These are phyloP conservation scores for Holothuria glaberrima DNA, from an alignment of 35 echinoderm and acorn worm genomes.

Conservation along the genomic window DNA sequence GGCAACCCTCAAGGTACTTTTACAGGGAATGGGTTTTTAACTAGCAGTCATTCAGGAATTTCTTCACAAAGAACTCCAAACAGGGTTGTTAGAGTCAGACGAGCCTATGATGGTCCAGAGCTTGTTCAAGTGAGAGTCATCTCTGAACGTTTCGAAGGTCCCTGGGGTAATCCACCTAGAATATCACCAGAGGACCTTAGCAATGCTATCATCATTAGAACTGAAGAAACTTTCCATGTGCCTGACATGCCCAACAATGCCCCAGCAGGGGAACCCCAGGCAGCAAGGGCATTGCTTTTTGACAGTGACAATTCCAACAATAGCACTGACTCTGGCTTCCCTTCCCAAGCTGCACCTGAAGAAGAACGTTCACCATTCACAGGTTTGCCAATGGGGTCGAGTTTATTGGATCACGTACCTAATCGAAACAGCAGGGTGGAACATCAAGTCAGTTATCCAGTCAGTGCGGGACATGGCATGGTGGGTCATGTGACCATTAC, in stretches of 20 bases:
- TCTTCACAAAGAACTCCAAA: conserved; percentile 21
- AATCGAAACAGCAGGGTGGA: conserved; percentile 19
- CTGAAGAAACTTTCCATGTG: conserved; percentile 50
- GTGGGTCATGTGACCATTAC: conserved; percentile 42
- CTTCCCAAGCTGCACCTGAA: not conserved
- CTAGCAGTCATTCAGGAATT: conserved; percentile 13
- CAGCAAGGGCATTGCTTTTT: conserved; percentile 41
- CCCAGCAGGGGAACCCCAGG: not conserved
- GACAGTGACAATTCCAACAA: conserved; percentile 15
- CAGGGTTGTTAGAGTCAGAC: conserved; percentile 28
- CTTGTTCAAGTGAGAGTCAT: conserved; percentile 49
- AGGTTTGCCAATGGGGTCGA: conserved; percentile 39
- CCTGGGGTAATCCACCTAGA: not conserved
- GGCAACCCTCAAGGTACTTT: not conserved
- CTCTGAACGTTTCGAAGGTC: conserved; percentile 36
- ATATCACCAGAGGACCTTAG: conserved; percentile 40
- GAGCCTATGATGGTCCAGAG: conserved; percentile 36
- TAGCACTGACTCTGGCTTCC: not conserved
- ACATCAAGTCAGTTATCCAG: conserved; percentile 47
- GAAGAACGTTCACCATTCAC: conserved; percentile 40
- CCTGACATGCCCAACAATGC: conserved; percentile 27
- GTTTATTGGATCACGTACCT: conserved; percentile 43
- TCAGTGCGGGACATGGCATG: conserved; percentile 41
- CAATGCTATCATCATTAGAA: conserved; percentile 46
- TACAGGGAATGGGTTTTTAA: conserved; percentile 32